Percentiles rank a stretch among this genome's conserved stretches.
These are phyloP conservation scores for Petrolisthes cinctipes DNA, from an alignment of 2,888 invertebrate species.

Conservation along the genomic window DNA sequence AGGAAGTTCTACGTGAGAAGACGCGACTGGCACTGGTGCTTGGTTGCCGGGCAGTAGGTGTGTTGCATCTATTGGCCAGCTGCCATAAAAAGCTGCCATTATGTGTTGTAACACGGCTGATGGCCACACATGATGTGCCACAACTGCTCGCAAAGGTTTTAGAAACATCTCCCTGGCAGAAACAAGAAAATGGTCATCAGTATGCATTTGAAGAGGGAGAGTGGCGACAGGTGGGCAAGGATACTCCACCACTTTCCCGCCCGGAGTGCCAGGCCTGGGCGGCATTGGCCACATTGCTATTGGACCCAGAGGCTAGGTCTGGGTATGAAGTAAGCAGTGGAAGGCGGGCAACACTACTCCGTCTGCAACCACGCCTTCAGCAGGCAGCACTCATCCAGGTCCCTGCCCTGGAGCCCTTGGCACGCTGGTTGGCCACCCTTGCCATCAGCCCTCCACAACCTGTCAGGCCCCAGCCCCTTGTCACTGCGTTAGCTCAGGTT, in stretches of 20 bases:
- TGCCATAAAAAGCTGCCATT: conserved; percentile 43
- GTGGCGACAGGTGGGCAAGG: neutral
- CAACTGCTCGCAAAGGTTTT: conserved; percentile 51
- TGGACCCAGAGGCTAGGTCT: conserved; percentile 33
- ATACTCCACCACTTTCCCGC: conserved; percentile 17
- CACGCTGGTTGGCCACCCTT: conserved; percentile 55
- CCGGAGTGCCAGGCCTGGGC: conserved; percentile 54
- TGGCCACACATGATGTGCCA: conserved; percentile 51
- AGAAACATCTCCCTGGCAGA: conserved; percentile 33
- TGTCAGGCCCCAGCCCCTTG: conserved; percentile 41
- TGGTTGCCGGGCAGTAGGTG: conserved; percentile 27
- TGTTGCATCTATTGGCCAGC: conserved; percentile 34
- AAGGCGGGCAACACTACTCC: conserved; percentile 34
- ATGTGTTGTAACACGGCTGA: conserved; percentile 44
- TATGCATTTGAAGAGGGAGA: conserved; percentile 37
- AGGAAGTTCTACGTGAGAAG: conserved; percentile 34
- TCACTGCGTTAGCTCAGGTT: conserved; percentile 57
- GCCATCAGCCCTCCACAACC: conserved; percentile 40
- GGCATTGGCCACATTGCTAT: conserved; percentile 32
- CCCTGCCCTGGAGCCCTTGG: conserved; percentile 50
- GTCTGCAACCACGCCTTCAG: conserved; percentile 22
- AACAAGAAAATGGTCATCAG: neutral
- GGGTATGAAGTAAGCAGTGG: conserved; percentile 51
- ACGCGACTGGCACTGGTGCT: conserved; percentile 30
- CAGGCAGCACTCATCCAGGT: conserved; percentile 39